These are phyloP conservation scores for Neodon shergylaensis DNA, from an alignment of 2,113 vertebrate genomes.

Conservation along the genomic window DNA sequence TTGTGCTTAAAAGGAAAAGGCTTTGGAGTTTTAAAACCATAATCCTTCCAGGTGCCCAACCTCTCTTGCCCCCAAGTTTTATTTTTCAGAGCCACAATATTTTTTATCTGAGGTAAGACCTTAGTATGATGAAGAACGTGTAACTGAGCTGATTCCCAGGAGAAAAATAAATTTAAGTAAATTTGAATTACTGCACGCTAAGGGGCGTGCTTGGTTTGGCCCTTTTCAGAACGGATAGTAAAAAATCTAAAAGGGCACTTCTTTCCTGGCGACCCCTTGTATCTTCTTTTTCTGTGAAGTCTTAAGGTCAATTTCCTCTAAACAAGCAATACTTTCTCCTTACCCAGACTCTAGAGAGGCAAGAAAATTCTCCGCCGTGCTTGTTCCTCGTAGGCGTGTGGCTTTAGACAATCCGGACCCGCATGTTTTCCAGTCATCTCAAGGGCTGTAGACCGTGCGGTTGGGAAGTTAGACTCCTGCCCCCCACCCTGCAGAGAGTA, in stretches of 20 bases:
- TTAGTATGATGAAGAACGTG: constrained; percentile 28
- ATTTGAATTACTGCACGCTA: constrained; percentile 46
- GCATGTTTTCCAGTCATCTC: constrained; percentile 34
- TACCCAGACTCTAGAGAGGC: constrained; percentile 3
- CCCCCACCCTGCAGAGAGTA: not conserved
- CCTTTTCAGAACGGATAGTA: constrained; percentile 56
- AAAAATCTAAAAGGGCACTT: constrained; percentile 57
- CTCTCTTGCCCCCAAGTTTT: constrained; percentile 33
- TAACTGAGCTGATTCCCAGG: constrained; percentile 46
- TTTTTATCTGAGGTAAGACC: constrained; percentile 65
- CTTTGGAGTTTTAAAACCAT: constrained; percentile 53
- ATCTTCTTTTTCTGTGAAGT: constrained; percentile 58
- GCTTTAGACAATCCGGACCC: constrained; percentile 10
- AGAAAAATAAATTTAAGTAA: constrained; percentile 57
- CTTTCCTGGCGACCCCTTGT: not conserved
- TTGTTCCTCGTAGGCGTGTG: not conserved
- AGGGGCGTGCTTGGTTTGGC: constrained; percentile 22
- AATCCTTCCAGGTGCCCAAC: constrained; percentile 41
- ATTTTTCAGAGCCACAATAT: constrained; percentile 53
- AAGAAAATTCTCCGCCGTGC: constrained; percentile 13
- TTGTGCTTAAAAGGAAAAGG: constrained; percentile 63
- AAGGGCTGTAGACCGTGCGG: not conserved
- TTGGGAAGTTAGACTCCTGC: not conserved
- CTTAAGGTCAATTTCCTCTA: constrained; percentile 63
- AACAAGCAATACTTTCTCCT: constrained; percentile 49